Evolutionary conservation across 2,888 invertebrate genomes (phyloP), one percentile per base, ranked within the genome.

Genomic region (Ethmia dodecea): DNA sequence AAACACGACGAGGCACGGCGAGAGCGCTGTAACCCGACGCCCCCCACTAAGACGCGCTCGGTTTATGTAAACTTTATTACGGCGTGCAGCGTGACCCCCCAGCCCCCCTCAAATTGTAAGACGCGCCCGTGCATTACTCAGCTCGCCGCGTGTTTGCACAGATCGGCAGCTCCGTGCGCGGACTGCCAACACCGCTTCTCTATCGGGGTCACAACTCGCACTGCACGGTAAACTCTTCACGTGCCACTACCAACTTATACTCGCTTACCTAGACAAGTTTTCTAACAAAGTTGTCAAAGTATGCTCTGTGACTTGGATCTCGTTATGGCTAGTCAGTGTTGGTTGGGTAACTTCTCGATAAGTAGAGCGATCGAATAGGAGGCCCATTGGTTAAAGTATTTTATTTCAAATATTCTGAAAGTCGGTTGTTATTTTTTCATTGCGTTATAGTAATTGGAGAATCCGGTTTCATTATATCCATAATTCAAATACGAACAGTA

Each of bases 61-160:
- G 74, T 77, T 74, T 77, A 69, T 79, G 79, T 79, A 81, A 81
- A 84, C 79, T 81, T 81, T 83, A 81, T 81, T 83, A 81, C 70
- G 54, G 70, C 22, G 22, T 72, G 76, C 74, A 70, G 54, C 69
- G 54, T 54, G 55, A 58, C 59, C 54, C 10, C 6, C 13, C 31
- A 12, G 45, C 43, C 50, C 13, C 33, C 51, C 44, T 67, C 62
- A 66, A 68, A 71, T 71, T 71, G 76, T 73, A 70, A 71, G 72
- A 65, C 72, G 71, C 75, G 76, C 65, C 69, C 69, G 69, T 75
- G 76, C 73, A 78, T 79, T 77, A 81, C 71, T 73, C 69, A 69
- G 75, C 69, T 65, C 66, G 62, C 73, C 68, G 69, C 67, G 70
- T 75, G 79, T 81, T 80, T 79, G 79, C 72, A 70, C 75, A 76